Percentiles rank a stretch among this genome's conserved stretches.
These are phyloP conservation scores for Lapara coniferarum DNA, from an alignment of 2,888 invertebrate species.

Conservation along the genomic window DNA sequence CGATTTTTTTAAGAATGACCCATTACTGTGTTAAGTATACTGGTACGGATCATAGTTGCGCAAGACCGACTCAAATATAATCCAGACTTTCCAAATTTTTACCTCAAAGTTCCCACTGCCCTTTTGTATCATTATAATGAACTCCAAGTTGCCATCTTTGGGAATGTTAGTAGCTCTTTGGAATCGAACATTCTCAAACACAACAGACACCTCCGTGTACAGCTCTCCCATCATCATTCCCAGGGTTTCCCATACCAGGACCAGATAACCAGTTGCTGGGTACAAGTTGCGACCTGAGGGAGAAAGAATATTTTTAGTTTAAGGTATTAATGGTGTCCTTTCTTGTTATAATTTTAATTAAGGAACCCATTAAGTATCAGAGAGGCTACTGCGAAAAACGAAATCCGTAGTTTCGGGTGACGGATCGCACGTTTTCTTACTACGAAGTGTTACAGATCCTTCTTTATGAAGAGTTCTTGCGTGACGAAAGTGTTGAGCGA, in stretches of 20 bases:
- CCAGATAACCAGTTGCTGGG: slow-evolving; percentile 93
- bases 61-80: no score
- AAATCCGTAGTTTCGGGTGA: no score
- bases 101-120: slow-evolving; percentile 88
- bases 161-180: slow-evolving; percentile 92
- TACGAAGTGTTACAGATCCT: no score
- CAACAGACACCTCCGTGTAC: slow-evolving; percentile 89
- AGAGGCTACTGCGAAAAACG: no score
- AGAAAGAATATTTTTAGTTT: not conserved
- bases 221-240: slow-evolving; percentile 87
- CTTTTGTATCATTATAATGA: slow-evolving; percentile 88
- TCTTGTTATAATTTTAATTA: no score
- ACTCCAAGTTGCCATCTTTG: slow-evolving; percentile 84
- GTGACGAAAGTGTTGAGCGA: no score
- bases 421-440: no score
- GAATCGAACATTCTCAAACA: slow-evolving; percentile 93
- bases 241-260: slow-evolving; percentile 90
- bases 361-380: no score
- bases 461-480: no score
- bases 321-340: no score
- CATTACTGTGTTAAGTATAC: not conserved
- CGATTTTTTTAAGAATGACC: no score
- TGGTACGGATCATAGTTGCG: no score
- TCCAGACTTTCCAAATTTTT: slow-evolving; percentile 26
- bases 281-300: slow-evolving; percentile 87